Evolutionary conservation across 2,888 invertebrate species (phyloP).

Genomic region (Drosophila maculinotata): DNA sequence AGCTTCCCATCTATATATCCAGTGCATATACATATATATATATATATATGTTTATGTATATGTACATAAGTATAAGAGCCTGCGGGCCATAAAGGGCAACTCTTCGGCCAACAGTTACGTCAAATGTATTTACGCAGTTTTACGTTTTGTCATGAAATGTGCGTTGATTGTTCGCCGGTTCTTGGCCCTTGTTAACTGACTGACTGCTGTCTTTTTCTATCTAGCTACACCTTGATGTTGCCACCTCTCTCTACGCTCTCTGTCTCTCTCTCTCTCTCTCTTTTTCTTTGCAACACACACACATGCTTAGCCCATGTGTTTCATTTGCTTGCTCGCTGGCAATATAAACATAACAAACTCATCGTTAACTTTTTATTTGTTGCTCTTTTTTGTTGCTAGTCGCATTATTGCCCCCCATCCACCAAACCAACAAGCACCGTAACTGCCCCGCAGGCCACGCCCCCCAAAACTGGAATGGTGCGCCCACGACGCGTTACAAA

Average conservation of each 20-base stretch:
- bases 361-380: constrained; percentile 82
- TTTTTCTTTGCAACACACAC: too few species aligned
- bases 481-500: constrained; percentile 78
- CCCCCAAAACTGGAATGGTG: constrained; percentile 25
- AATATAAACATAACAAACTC: constrained; percentile 81
- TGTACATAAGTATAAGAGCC: constrained; percentile 24
- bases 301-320: constrained; percentile 53
- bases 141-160: constrained; percentile 80
- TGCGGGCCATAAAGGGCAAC: constrained; percentile 58
- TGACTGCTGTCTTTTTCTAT: constrained; percentile 8
- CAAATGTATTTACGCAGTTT: constrained; percentile 80
- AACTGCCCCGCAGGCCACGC: constrained; percentile 15
- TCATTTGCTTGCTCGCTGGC: constrained; percentile 72
- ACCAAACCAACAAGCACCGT: not conserved
- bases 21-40: not conserved
- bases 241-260: constrained; percentile 3
- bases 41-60: not conserved
- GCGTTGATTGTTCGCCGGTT: constrained; percentile 70
- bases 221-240: not conserved
- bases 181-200: constrained; percentile 1
- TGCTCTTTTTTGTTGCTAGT: constrained; percentile 69
- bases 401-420: constrained; percentile 64
- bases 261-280: constrained; percentile 1
- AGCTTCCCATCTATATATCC: constrained; percentile 9
- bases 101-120: constrained; percentile 60